Conservation (phyloP, 2,797 vertebrate genomes). For the Furcifer pardalis region DNA sequence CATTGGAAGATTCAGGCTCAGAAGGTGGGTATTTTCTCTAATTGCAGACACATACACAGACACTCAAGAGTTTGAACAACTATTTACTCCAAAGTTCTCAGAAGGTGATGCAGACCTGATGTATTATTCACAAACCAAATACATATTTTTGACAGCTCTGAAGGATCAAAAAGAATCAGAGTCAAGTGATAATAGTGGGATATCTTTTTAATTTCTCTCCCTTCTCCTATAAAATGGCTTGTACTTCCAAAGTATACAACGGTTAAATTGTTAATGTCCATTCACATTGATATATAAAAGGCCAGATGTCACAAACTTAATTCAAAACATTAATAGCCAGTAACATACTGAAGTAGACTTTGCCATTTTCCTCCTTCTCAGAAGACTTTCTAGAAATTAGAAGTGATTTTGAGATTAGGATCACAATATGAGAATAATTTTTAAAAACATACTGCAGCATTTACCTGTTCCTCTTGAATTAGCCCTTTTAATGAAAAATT, state of each 20-base stretch:
- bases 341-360: constrained; percentile 54
- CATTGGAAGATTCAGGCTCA: not conserved
- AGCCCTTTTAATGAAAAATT: not conserved
- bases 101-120: not conserved
- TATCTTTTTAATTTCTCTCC: constrained; percentile 71
- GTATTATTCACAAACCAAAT: constrained; percentile 15
- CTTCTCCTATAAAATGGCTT: constrained; percentile 78
- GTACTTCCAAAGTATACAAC: constrained; percentile 79
- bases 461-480: not conserved
- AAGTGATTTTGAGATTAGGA: not conserved
- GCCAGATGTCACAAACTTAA: constrained; percentile 73
- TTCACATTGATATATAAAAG: constrained; percentile 73
- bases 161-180: constrained; percentile 50
- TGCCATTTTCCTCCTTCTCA: rapidly evolving
- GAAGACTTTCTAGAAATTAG: not conserved
- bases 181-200: constrained; percentile 64
- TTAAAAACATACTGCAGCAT: not conserved
- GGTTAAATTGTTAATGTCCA: constrained; percentile 72
- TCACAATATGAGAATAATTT: not conserved
- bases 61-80: not conserved
- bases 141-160: constrained; percentile 12
- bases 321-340: constrained; percentile 67
- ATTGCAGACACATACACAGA: not conserved
- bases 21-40: not conserved
- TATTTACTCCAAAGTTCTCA: not conserved